These are phyloP conservation scores for Chelonia mydas DNA, from an alignment of 2,797 vertebrate genomes.

Conservation along the genomic window DNA sequence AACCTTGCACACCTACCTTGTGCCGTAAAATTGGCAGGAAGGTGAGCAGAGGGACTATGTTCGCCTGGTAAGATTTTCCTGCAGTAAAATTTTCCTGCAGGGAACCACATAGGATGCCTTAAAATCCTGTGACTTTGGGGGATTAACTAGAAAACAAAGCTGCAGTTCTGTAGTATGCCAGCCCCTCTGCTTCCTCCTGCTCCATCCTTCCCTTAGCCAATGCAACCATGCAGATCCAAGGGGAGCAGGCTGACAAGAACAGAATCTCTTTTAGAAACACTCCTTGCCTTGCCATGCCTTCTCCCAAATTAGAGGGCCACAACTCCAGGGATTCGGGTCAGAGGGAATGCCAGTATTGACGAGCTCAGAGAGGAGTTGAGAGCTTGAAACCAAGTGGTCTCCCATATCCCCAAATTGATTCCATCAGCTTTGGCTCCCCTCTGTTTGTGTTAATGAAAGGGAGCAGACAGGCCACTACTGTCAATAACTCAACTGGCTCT, in stretches of 20 bases:
- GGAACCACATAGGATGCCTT: background rate
- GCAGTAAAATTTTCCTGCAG: background rate
- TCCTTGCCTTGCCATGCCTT: background rate
- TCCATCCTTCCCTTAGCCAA: background rate
- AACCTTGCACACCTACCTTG: background rate
- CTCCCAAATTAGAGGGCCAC: background rate
- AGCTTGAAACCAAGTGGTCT: background rate
- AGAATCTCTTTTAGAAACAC: background rate
- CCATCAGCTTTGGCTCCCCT: background rate
- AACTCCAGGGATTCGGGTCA: background rate
- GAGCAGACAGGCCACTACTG: background rate
- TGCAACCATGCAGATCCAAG: background rate
- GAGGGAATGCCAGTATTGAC: background rate
- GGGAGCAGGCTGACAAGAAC: background rate
- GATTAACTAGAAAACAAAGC: background rate
- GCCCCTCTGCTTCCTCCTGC: background rate
- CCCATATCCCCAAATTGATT: background rate
- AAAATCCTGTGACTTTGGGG: background rate
- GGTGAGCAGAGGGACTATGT: background rate
- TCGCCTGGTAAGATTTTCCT: background rate
- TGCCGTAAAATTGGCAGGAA: background rate
- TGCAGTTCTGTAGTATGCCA: background rate
- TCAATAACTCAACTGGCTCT: background rate
- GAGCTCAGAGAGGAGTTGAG: background rate
- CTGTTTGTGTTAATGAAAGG: background rate